Evolutionary conservation across 2,113 vertebrate genomes (phyloP).

Genomic region (Eolophus roseicapilla): DNA sequence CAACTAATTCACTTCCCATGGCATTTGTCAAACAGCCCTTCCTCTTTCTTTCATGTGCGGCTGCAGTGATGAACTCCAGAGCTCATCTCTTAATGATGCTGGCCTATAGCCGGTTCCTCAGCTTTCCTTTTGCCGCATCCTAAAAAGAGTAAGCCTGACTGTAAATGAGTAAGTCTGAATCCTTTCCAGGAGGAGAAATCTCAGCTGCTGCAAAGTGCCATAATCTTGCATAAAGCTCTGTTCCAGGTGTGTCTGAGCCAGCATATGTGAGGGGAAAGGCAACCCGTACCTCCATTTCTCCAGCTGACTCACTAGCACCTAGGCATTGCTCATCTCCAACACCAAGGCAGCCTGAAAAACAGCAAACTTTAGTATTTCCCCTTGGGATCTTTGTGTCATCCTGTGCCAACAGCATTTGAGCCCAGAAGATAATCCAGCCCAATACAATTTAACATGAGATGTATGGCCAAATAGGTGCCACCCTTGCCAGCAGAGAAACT

Average conservation of each 20-base stretch:
- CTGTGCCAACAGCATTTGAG: neutral
- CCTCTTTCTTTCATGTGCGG: neutral
- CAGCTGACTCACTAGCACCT: neutral
- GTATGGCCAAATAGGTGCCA: neutral
- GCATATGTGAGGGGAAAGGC: neutral
- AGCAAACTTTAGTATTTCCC: neutral
- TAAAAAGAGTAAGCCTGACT: neutral
- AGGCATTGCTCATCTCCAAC: neutral
- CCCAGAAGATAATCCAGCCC: neutral
- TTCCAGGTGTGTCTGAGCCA: neutral
- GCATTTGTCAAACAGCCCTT: neutral
- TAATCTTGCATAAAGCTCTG: neutral
- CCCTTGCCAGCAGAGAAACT: neutral
- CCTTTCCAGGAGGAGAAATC: neutral
- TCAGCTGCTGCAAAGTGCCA: neutral
- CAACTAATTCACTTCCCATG: neutral
- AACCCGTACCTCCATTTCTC: neutral
- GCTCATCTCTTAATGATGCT: neutral
- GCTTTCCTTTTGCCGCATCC: neutral
- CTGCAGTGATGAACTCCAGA: neutral
- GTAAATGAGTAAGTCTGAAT: neutral
- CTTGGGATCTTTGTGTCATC: neutral
- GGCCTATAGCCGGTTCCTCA: neutral
- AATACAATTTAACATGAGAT: neutral
- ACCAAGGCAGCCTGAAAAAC: neutral